These are phyloP conservation scores for Nannospalax galili DNA, from an alignment of 2,113 vertebrate species.

Conservation along the genomic window DNA sequence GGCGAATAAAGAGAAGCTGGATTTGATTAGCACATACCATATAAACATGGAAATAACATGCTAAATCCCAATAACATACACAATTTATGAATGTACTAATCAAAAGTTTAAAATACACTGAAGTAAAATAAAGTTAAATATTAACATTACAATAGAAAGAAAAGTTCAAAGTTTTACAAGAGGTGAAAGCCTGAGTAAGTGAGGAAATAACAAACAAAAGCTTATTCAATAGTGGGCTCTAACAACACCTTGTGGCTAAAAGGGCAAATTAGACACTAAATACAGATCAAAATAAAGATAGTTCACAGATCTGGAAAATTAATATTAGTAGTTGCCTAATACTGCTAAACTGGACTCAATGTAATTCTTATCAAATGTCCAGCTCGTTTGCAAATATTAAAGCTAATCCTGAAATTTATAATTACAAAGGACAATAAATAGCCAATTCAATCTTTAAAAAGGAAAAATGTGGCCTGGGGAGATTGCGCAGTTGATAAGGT, in stretches of 20 bases:
- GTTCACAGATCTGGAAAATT: not conserved
- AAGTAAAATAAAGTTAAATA: not conserved
- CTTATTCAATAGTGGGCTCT: not conserved
- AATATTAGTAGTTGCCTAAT: not conserved
- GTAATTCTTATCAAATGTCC: conserved; percentile 21
- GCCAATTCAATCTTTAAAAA: conserved; percentile 41
- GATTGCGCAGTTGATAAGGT: not conserved
- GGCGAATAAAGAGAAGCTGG: not conserved
- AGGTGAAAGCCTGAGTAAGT: not conserved
- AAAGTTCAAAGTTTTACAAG: not conserved
- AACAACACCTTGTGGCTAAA: not conserved
- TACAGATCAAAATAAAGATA: not conserved
- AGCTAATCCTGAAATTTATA: conserved; percentile 25
- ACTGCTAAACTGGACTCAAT: not conserved
- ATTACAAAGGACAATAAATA: not conserved
- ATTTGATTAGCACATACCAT: not conserved
- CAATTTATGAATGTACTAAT: not conserved
- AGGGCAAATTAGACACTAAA: conserved; percentile 27
- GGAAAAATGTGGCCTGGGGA: not conserved
- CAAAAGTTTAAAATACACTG: not conserved
- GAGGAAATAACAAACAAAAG: conserved; percentile 31
- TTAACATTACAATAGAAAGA: not conserved
- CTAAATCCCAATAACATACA: not conserved
- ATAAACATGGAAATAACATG: not conserved
- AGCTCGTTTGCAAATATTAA: conserved; percentile 40